These are phyloP conservation scores for Pterobdella sp. DNA, from an alignment of 2,888 invertebrate genomes.

Conservation along the genomic window DNA sequence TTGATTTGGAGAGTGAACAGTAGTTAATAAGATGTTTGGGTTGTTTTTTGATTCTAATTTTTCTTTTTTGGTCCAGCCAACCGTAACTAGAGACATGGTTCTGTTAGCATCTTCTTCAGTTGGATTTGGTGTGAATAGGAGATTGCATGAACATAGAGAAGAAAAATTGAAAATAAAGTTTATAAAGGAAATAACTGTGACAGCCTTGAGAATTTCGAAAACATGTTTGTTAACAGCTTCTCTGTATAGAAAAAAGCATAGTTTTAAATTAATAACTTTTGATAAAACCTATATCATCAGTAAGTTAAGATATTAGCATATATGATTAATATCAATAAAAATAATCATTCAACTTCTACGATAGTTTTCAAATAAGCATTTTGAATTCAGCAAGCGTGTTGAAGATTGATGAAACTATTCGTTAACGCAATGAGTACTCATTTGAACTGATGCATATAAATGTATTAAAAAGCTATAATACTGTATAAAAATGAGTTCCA, in stretches of 20 bases:
- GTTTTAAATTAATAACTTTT: too few relatives aligned
- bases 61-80: neutral
- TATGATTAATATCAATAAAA: too few relatives aligned
- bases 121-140: neutral
- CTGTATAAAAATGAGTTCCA: too few relatives aligned
- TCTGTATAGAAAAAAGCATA: neutral
- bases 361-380: neutral
- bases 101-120: neutral
- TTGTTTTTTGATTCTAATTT: neutral
- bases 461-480: too few relatives aligned
- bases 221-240: constrained; percentile 16
- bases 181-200: constrained; percentile 1
- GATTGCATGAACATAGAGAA: neutral
- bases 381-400: neutral
- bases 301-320: too few relatives aligned
- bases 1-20: neutral
- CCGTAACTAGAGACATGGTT: neutral
- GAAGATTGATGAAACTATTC: neutral
- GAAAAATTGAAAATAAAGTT: constrained; percentile 25
- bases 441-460: too few relatives aligned
- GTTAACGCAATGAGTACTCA: neutral
- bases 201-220: constrained; percentile 7
- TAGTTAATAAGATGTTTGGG: neutral
- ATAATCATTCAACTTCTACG: too few relatives aligned
- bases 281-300: too few relatives aligned